phyloP scores from a whole-genome alignment of 2,797 vertebrate species.

The Karalla daura region DNA sequence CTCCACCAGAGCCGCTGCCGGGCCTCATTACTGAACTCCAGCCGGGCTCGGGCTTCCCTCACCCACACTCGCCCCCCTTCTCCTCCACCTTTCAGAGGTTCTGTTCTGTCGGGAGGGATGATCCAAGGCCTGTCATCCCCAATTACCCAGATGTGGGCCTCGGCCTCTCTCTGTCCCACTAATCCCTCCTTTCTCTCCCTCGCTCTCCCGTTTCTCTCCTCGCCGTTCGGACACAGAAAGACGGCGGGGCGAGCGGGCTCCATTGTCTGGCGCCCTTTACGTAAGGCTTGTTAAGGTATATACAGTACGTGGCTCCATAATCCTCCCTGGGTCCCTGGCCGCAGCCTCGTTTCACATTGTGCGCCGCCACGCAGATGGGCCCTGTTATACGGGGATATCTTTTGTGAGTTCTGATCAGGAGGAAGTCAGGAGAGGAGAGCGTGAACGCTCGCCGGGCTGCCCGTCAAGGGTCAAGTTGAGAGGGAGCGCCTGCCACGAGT shows the following conservation, averaged over 20 bases:
- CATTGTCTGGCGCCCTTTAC: slow-evolving; percentile 42
- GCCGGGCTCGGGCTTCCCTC: background rate
- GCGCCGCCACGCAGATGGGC: background rate
- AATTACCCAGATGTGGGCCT: slow-evolving; percentile 75
- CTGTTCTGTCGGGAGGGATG: slow-evolving; percentile 65
- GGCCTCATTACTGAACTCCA: slow-evolving; percentile 16
- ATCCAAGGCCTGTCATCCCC: slow-evolving; percentile 73
- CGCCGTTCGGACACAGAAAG: slow-evolving; percentile 37
- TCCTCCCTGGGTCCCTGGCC: background rate
- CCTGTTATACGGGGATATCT: background rate
- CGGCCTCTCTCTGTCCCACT: slow-evolving; percentile 51
- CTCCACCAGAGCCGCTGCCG: background rate
- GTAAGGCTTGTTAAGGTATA: slow-evolving; percentile 36
- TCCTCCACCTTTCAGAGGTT: slow-evolving; percentile 42
- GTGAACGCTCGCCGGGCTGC: no score
- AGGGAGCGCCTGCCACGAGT: no score
- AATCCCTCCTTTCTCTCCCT: slow-evolving; percentile 66
- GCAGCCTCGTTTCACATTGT: slow-evolving; percentile 6
- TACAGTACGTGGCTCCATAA: slow-evolving; percentile 12
- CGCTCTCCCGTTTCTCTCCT: slow-evolving; percentile 37
- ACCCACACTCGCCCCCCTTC: background rate
- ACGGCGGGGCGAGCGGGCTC: background rate
- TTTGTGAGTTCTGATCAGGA: background rate
- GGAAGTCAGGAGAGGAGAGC: no score
- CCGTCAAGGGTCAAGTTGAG: no score